Conservation (phyloP, 2,888 invertebrate genomes). For the Caenorhabditis drosophilae region DNA sequence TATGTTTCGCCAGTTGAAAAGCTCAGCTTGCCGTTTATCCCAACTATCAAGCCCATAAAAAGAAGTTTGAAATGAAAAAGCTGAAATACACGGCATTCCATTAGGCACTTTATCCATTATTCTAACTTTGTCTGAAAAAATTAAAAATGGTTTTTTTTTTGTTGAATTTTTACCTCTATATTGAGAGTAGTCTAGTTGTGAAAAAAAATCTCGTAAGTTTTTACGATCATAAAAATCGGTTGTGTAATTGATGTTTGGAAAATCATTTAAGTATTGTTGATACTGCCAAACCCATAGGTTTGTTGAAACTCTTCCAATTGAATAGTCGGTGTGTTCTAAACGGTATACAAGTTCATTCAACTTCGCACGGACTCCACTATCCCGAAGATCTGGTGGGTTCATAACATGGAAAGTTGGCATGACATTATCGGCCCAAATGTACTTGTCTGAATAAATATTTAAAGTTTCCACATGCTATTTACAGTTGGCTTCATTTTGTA, state of each 20-base stretch:
- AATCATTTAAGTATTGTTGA: constrained; percentile 67
- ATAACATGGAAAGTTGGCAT: constrained; percentile 68
- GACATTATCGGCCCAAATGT: constrained; percentile 69
- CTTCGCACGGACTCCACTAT: constrained; percentile 50
- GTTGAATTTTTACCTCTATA: constrained; percentile 49
- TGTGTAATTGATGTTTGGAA: constrained; percentile 63
- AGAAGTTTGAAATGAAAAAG: constrained; percentile 67
- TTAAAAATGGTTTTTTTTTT: background rate
- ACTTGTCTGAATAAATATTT: constrained; percentile 55
- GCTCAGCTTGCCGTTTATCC: constrained; percentile 68
- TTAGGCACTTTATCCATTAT: constrained; percentile 58
- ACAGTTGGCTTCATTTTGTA: background rate
- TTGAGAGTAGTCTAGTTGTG: constrained; percentile 64
- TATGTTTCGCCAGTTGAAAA: constrained; percentile 67
- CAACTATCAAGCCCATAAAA: constrained; percentile 68
- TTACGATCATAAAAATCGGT: constrained; percentile 66
- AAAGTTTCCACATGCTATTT: background rate
- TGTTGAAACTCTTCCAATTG: constrained; percentile 64
- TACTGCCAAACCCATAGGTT: constrained; percentile 67
- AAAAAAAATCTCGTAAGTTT: constrained; percentile 63
- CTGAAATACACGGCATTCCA: constrained; percentile 63
- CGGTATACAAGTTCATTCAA: constrained; percentile 66
- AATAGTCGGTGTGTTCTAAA: constrained; percentile 64
- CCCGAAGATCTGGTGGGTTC: constrained; percentile 65
- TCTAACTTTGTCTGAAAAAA: constrained; percentile 59